Evolutionary conservation across 2,797 vertebrate species (phyloP), one percentile per base, ranked within the genome.

Genomic region (Chiroxiphia lanceolata): DNA sequence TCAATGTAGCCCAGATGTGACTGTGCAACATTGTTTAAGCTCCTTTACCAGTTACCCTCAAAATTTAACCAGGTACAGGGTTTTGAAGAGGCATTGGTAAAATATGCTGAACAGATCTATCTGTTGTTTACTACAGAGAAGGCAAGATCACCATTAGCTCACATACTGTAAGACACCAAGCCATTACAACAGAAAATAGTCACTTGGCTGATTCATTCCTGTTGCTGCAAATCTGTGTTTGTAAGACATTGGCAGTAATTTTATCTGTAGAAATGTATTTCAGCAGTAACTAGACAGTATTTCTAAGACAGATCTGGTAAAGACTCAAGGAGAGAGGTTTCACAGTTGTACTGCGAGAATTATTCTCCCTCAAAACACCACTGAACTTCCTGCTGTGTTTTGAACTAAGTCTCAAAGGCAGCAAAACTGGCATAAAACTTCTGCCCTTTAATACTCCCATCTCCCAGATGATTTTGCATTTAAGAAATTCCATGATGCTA

Each of bases 141-240:
- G 22, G 38, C 54, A 79, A 48, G 38, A 69, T 40, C 20, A 69
- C 11, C 12, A 22, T 16, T 54, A 61, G 19, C 18, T 87, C 22
- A 45, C 9, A 38, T 1, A 3, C 2, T 42, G 15, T 4, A 81
- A 17, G 45, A 69, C 0, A 1, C 29, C 12, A 45, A 59, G n/a
- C 19, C 27, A 74, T 48, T 31, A 54, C 11, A 77, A 53, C 10
- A 15, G 31, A 76, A 71, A 65, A 76, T 7, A 6, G 51, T 36
- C 18, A 63, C 47, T 83, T 51, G 23, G 14, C 8, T 64, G 26
- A 72, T 42, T 72, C 5, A 67, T 29, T 83, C 71, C 33, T 6
- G 0, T 10, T 78, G 60, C 33, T 83, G 45, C 26, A 21, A 10
- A 84, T 56, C 18, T 26, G 11, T 54, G 18, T 59, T 75, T 75